Percentiles rank a stretch among this genome's conserved stretches.
phyloP scores from a whole-genome alignment of 2,797 vertebrate genomes.

The Taenioides sp. region DNA sequence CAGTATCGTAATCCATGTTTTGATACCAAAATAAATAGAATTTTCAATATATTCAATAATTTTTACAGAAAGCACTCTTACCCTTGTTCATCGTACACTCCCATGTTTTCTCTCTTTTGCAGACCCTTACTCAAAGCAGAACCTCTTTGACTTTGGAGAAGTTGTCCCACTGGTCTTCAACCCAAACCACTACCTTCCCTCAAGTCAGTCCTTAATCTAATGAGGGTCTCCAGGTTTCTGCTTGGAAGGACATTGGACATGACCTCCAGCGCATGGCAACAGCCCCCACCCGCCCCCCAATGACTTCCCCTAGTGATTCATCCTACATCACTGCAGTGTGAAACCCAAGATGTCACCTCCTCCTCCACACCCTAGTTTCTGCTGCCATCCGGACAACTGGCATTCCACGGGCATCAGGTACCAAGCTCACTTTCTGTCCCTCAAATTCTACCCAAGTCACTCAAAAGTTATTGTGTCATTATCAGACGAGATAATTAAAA shows the following conservation, averaged over 20 bases:
- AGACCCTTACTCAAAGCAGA: conserved; percentile 9
- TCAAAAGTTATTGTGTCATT: background rate
- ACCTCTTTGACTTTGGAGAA: background rate
- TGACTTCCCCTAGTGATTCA: conserved; percentile 41
- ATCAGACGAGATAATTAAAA: background rate
- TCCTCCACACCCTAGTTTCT: conserved; percentile 23
- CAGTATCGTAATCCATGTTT: background rate
- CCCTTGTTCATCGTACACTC: conserved; percentile 58
- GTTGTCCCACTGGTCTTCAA: conserved; percentile 28
- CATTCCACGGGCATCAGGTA: conserved; percentile 24
- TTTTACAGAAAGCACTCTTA: conserved; percentile 33
- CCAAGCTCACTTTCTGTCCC: conserved; percentile 20
- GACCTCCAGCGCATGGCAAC: conserved; percentile 21
- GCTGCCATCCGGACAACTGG: conserved; percentile 26
- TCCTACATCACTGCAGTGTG: conserved; percentile 34
- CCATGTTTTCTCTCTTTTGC: conserved; percentile 46
- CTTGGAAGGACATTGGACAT: conserved; percentile 16
- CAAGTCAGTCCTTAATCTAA: conserved; percentile 20
- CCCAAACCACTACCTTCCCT: background rate
- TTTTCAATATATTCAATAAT: background rate
- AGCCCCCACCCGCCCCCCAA: background rate
- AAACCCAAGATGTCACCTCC: conserved; percentile 47
- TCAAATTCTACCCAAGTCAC: conserved; percentile 6
- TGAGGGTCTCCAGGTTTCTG: conserved; percentile 17
- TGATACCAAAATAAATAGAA: background rate